Conservation (phyloP, 1,140 invertebrate genomes). For the Colletes latitarsis region DNA sequence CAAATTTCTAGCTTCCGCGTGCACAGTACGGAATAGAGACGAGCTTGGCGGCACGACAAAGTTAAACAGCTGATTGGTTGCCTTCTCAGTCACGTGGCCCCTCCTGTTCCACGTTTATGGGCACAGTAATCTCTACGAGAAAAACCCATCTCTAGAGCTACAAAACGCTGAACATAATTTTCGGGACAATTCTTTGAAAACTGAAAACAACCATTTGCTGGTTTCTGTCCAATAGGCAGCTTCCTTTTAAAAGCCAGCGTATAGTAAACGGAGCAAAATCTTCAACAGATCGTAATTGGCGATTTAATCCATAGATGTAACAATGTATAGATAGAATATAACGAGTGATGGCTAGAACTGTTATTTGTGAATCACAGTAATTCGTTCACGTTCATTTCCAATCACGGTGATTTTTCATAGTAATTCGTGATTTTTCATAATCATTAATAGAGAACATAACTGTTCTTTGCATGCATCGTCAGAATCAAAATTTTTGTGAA, state of each 20-base stretch:
- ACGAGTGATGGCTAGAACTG: too few species aligned
- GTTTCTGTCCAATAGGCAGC: background rate
- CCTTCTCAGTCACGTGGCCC: conserved; percentile 77
- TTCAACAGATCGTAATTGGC: background rate
- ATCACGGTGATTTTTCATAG: too few species aligned
- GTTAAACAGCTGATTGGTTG: conserved; percentile 82
- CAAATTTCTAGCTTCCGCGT: conserved; percentile 78
- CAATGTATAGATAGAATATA: background rate
- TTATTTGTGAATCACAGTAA: too few species aligned
- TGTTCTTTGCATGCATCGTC: too few species aligned
- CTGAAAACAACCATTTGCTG: background rate
- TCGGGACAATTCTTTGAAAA: background rate
- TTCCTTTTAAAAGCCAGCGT: background rate
- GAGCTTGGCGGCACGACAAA: conserved; percentile 85
- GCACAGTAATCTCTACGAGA: conserved; percentile 39
- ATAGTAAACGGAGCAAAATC: background rate
- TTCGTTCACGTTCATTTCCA: too few species aligned
- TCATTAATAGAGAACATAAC: too few species aligned
- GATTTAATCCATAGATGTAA: background rate
- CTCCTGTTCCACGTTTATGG: conserved; percentile 59
- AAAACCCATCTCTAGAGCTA: conserved; percentile 31
- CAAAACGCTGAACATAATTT: background rate
- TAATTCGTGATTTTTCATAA: too few species aligned
- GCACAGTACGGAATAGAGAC: conserved; percentile 81
- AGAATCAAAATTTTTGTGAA: too few species aligned